phyloP scores from a whole-genome alignment of 92 coral and sea anemone species.

The Heliopora coerulea region DNA sequence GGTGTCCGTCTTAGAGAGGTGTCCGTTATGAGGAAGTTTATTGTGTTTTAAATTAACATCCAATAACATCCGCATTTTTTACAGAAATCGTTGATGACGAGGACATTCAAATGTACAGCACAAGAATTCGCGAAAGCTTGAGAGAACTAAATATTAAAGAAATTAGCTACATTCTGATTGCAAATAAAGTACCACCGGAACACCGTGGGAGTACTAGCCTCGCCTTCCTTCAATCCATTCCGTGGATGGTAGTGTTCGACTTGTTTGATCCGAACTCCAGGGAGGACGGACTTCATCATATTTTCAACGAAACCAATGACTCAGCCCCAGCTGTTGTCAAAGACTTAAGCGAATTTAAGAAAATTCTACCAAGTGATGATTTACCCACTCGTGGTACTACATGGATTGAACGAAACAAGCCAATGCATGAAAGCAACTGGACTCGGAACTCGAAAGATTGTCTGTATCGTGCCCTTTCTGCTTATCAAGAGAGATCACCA shows the following conservation, averaged over 20 bases:
- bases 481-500: slow-evolving; percentile 14
- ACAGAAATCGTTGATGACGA: background rate
- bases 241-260: slow-evolving; percentile 41
- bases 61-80: background rate
- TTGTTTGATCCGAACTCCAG: slow-evolving; percentile 27
- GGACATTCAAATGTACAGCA: slow-evolving; percentile 1
- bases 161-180: slow-evolving; percentile 22
- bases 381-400: slow-evolving; percentile 7
- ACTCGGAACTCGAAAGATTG: slow-evolving; percentile 21
- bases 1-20: no score
- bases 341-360: slow-evolving; percentile 36
- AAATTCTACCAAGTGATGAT: background rate
- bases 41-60: background rate
- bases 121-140: slow-evolving; percentile 1
- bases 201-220: slow-evolving; percentile 21
- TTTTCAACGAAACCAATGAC: slow-evolving; percentile 24
- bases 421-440: slow-evolving; percentile 37
- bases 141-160: slow-evolving; percentile 27
- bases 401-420: background rate
- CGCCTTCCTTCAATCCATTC: slow-evolving; percentile 32
- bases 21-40: no score
- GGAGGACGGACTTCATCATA: slow-evolving; percentile 20
- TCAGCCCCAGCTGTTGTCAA: slow-evolving; percentile 16
- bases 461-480: slow-evolving; percentile 38
- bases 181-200: slow-evolving; percentile 28